Evolutionary conservation across 1,140 invertebrate genomes (phyloP).

Genomic region (Wasmannia auropunctata): DNA sequence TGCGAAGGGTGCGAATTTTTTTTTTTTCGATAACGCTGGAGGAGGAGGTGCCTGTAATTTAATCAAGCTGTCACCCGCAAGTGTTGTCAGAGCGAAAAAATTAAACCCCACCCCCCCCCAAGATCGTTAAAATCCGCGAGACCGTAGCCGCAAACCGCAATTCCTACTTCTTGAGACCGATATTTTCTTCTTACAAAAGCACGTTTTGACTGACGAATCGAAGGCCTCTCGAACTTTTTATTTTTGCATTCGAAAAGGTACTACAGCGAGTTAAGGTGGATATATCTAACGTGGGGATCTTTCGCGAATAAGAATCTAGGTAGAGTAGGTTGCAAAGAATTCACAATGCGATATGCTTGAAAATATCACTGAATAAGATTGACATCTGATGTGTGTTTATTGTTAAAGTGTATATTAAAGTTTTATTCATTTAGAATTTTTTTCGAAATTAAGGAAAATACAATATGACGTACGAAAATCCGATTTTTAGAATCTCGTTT

Average conservation of each 20-base stretch:
- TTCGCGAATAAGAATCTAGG: not conserved
- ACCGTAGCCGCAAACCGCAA: not conserved
- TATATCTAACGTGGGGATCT: not conserved
- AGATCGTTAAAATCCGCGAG: not conserved
- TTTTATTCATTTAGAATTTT: not conserved
- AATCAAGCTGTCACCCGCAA: not conserved
- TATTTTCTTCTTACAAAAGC: not conserved
- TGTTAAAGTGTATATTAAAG: not conserved
- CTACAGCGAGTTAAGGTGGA: slow-evolving; percentile 13
- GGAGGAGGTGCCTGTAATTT: not conserved
- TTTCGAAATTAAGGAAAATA: not conserved
- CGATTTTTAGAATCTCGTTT: not conserved
- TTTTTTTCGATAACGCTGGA: not conserved
- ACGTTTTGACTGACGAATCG: not conserved
- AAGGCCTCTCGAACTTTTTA: not conserved
- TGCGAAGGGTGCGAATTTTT: not conserved
- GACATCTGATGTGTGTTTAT: too few species aligned
- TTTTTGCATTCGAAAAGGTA: not conserved
- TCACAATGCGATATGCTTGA: not conserved
- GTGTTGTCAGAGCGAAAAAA: not conserved
- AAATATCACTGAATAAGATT: not conserved
- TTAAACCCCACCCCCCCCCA: too few species aligned
- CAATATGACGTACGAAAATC: not conserved
- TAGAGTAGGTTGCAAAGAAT: not conserved
- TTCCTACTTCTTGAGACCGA: not conserved